Percentiles rank a stretch among this genome's conserved stretches.
Conservation (phyloP, 2,113 vertebrate species). For the Benthochromis sp. region DNA sequence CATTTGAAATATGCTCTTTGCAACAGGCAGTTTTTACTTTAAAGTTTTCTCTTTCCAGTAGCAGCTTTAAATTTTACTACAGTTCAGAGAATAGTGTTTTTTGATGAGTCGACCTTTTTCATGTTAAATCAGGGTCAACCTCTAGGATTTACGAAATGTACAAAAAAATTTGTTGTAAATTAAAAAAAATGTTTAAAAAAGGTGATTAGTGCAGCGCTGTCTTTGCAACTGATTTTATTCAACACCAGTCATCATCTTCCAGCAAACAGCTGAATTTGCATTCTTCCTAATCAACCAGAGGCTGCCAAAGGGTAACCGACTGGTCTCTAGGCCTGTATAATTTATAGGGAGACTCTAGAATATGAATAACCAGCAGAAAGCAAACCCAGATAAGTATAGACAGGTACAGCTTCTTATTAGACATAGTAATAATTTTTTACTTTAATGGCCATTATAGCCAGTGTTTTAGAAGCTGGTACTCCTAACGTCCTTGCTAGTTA, state of each 20-base stretch:
- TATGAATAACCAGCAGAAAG: neutral
- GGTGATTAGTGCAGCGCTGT: neutral
- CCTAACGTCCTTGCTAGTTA: neutral
- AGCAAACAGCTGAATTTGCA: neutral
- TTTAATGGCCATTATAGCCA: neutral
- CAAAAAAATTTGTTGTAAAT: fast-evolving
- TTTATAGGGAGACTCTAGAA: neutral
- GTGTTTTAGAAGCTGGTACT: neutral
- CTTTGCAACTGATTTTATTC: neutral
- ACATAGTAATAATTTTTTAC: neutral
- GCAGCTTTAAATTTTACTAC: neutral
- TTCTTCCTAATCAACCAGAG: neutral
- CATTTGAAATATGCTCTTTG: neutral
- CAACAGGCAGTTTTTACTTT: neutral
- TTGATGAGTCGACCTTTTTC: neutral
- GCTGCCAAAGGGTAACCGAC: neutral
- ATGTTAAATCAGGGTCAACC: neutral
- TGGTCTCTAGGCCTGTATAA: neutral
- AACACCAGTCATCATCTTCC: neutral
- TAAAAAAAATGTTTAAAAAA: neutral
- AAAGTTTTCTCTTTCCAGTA: neutral
- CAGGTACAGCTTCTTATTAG: neutral
- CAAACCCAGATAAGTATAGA: neutral
- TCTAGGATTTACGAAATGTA: neutral
- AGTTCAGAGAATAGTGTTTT: neutral